phyloP scores from a whole-genome alignment of 2,888 invertebrate genomes.

The Beris chalybata region DNA sequence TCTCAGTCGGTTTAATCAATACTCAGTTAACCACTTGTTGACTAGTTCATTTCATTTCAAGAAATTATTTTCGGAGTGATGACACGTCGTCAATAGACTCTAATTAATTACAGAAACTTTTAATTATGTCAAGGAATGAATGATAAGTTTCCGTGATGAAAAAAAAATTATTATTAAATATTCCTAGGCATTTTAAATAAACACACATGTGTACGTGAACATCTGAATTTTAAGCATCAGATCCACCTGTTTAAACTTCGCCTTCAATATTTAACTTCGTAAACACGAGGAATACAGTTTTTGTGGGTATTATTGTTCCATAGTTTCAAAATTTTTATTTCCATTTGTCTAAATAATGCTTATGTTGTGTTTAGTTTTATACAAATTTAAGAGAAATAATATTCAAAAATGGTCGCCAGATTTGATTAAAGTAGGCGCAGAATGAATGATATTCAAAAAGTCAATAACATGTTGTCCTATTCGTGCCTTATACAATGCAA shows the following conservation, averaged over 20 bases:
- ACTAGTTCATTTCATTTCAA: no score
- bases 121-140: background rate
- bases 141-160: conserved; percentile 3
- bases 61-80: background rate
- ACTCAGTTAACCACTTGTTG: no score
- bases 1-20: no score
- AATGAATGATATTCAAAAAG: no score
- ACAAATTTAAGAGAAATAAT: no score
- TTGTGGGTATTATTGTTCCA: conserved; percentile 3
- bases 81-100: background rate
- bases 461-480: no score
- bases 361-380: no score
- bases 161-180: conserved; percentile 5
- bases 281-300: conserved; percentile 15
- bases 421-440: no score
- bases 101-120: background rate
- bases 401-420: no score
- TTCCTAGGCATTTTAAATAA: background rate
- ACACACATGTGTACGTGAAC: conserved; percentile 2
- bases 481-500: no score
- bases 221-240: conserved; percentile 20
- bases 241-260: conserved; percentile 16
- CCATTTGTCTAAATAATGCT: conserved; percentile 25
- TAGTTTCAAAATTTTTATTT: conserved; percentile 18
- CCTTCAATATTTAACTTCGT: conserved; percentile 1